Evolutionary conservation across 2,888 invertebrate species (phyloP), one percentile per base, ranked within the genome.

Genomic region (Mesorhabditis spiculigera): DNA sequence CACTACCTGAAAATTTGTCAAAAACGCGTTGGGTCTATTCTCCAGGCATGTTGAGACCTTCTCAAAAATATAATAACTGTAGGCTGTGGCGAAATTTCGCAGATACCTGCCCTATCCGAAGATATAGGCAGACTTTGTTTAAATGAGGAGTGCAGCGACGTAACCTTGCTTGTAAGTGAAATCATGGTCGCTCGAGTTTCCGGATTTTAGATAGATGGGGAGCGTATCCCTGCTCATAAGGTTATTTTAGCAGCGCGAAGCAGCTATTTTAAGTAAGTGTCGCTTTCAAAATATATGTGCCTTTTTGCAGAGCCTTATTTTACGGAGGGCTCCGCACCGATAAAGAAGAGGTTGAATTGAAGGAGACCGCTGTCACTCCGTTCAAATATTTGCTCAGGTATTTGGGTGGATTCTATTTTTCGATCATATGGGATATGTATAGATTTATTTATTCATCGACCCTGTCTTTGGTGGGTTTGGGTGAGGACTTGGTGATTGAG

Each of bases 371-470:
- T 50, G 70, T 77, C 4, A 66, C 64, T 5, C 78, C 82, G 1
- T 83, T 83, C 68, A 70, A 65, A 42, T 50, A 70, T 0, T 64
- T 79, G 64, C 69, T 78, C 4, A 71, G 68, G 71, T 75, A 70
- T 45, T 65, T 68, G 62, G 50, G 16, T 45, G 58, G 43, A 5
- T 42, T 63, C 62, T 45, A 65, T n/a, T 28, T 4, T n/a, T 10
- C 43, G 41, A 13, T 41, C 42, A 28, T 65, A 44, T 66, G 6
- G n/a, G 44, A 70, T n/a, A 89, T 98, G 0, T 88, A 97, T 1
- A 91, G 93, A 82, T 98, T 98, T 88, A 93, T 97, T 71, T 98
- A 98, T 87, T 94, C 94, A 70, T 96, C 94, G 68, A 89, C 75
- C 43, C 72, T 86, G 5, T 74, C 76, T 10, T 74, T 86, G 65